These are phyloP conservation scores for Megalops atlanticus DNA, from an alignment of 2,113 vertebrate species.

Conservation along the genomic window DNA sequence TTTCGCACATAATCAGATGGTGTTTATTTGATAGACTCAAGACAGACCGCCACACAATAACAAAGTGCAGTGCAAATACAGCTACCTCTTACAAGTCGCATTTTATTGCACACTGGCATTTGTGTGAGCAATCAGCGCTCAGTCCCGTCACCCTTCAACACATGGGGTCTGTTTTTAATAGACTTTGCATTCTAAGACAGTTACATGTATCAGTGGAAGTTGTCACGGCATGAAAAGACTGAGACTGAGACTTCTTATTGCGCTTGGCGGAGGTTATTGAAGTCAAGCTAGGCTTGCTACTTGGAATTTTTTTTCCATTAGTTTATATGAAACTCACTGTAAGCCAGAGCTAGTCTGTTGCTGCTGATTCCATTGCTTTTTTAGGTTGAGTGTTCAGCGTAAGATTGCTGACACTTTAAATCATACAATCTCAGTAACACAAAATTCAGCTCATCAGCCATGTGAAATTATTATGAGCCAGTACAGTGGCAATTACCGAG, in stretches of 20 bases:
- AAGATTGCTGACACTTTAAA: slow-evolving; percentile 9
- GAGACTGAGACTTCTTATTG: slow-evolving; percentile 47
- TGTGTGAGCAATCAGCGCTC: slow-evolving; percentile 1
- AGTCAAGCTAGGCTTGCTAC: slow-evolving; percentile 41
- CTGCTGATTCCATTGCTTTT: background rate
- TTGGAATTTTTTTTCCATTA: slow-evolving; percentile 50
- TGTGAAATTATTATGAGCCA: background rate
- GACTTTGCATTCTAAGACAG: slow-evolving; percentile 48
- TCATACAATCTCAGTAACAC: background rate
- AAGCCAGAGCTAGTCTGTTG: background rate
- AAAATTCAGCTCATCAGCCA: background rate
- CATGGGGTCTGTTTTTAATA: slow-evolving; percentile 50
- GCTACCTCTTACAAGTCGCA: slow-evolving; percentile 42
- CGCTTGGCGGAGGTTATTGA: slow-evolving; percentile 40
- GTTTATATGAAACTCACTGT: slow-evolving; percentile 46
- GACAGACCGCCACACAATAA: slow-evolving; percentile 45
- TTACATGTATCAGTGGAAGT: slow-evolving; percentile 56
- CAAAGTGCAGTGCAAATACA: slow-evolving; percentile 45
- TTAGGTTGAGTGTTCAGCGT: background rate
- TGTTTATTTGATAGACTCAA: slow-evolving; percentile 58
- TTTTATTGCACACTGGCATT: slow-evolving; percentile 47
- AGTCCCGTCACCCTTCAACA: slow-evolving; percentile 40
- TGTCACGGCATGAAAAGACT: slow-evolving; percentile 54
- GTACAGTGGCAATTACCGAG: background rate
- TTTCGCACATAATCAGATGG: slow-evolving; percentile 47